phyloP scores from a whole-genome alignment of 2,888 invertebrate species.

The Megastigmus dorsalis region DNA sequence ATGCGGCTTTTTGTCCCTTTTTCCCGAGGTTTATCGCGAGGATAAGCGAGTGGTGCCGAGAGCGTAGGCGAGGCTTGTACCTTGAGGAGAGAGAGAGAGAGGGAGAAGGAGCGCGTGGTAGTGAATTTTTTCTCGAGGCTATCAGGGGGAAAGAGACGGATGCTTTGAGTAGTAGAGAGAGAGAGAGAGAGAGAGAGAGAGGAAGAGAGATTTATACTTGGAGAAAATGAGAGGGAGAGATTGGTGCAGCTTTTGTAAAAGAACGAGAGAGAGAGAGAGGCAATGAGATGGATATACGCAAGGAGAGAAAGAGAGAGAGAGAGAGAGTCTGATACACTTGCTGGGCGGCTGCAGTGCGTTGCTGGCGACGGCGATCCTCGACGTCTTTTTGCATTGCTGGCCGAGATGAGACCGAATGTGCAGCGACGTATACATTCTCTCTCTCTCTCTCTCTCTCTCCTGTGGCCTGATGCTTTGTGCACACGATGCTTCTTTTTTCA shows the following conservation, averaged over 20 bases:
- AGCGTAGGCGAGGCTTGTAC: conserved; percentile 59
- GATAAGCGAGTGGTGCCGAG: conserved; percentile 51
- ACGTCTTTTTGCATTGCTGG: conserved; percentile 44
- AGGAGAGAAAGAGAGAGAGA: conserved; percentile 13
- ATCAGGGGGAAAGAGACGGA: no score
- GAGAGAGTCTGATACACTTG: conserved; percentile 27
- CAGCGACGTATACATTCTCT: background rate
- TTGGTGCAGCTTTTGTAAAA: conserved; percentile 8
- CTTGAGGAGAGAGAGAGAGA: conserved; percentile 8
- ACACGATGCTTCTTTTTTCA: conserved; percentile 30
- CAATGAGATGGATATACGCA: conserved; percentile 23
- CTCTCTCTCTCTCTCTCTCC: no score
- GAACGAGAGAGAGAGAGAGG: background rate
- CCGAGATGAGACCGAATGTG: conserved; percentile 30
- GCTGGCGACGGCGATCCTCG: conserved; percentile 7
- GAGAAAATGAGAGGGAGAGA: conserved; percentile 24
- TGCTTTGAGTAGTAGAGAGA: no score
- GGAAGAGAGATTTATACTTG: conserved; percentile 41
- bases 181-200: conserved; percentile 12
- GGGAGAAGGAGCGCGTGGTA: no score
- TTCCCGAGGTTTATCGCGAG: conserved; percentile 29
- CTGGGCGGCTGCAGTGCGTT: conserved; percentile 24
- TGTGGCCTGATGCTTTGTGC: conserved; percentile 25
- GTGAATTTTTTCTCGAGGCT: background rate
- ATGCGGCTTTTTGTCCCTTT: no score